Base-by-base conservation (phyloP, 1,140 invertebrate genomes). In the Lepidurus packardi region DNA sequence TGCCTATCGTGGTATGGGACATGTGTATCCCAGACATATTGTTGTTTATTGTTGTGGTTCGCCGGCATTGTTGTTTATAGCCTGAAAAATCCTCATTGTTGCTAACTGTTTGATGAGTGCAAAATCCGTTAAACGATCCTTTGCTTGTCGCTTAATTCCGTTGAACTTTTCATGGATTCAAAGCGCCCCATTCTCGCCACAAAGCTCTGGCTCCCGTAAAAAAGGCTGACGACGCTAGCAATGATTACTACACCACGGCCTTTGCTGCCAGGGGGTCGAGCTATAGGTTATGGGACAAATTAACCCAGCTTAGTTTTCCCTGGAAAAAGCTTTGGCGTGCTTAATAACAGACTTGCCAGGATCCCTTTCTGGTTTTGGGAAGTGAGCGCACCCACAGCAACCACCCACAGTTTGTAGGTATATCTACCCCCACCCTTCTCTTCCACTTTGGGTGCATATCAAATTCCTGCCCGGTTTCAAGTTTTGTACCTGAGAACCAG, bases 341-440 rank as follows among this genome's bases (percentile, higher is more conserved):
- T 65, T 65, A 65, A 65, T 65, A 65, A 65, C 53, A 65, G 53
- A 65, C 53, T 65, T 65, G 53, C 53, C 53, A 65, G 53, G 53
- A 65, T 65, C 53, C 53, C 21, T 65, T 65, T 65, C 53, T 65
- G 53, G 16, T 65, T 65, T 65, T 21, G 53, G 21, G 53, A 65
- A 65, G 53, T 65, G n/a, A 65, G 53, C 53, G 34, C 34, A 34
- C 34, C 34, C 34, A 34, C 25, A 34, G 25, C 25, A 1, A 25
- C 25, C 25, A 65, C 47, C 47, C 47, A 65, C 6, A 13, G 13
- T 1, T 21, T 21, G 21, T n/a, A 65, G 53, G 53, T 65, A 65
- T 21, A 21, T n/a, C 21, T 21, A 6, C 53, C n/a, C 3, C 53
- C 53, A 16, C 53, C 8, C 53, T 1, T 65, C 21, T 65, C 21